A percentile compares a stretch with the other conserved stretches of the same genome.
Conservation (phyloP, 2,113 vertebrate species). For the Tretioscincus oriximinensis region DNA sequence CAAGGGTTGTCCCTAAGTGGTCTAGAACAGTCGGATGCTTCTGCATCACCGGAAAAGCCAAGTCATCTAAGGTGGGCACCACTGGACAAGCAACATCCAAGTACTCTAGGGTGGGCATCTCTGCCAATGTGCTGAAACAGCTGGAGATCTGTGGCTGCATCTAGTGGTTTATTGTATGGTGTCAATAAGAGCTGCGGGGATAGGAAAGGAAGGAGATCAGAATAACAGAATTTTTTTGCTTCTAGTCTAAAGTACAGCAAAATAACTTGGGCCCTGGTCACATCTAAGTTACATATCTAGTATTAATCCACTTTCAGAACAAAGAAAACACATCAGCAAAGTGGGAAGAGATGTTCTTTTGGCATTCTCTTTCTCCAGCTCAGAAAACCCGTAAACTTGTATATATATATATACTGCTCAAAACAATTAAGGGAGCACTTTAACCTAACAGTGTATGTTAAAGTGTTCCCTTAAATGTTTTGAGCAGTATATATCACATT, state of each 20-base stretch:
- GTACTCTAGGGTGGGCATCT: constrained; percentile 71
- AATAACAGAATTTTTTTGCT: fast-evolving
- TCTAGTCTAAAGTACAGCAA: no score
- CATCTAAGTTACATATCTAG: no score
- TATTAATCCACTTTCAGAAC: no score
- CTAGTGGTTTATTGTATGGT: constrained; percentile 64
- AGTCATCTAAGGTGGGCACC: constrained; percentile 66
- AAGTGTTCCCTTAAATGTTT: no score
- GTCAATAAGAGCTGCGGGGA: constrained; percentile 74
- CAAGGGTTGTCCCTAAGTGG: constrained; percentile 54
- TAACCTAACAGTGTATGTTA: no score
- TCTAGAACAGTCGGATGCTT: constrained; percentile 36
- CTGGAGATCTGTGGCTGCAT: constrained; percentile 44
- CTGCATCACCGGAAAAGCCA: constrained; percentile 8
- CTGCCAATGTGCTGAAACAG: constrained; percentile 55
- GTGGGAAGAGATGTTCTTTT: no score
- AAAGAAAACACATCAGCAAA: no score
- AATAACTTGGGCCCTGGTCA: no score
- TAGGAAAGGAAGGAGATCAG: constrained; percentile 27
- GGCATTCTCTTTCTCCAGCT: neutral
- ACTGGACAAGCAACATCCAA: constrained; percentile 62
- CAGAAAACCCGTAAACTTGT: neutral
- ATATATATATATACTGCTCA: no score
- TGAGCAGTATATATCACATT: no score
- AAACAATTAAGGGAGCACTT: no score